A percentile compares a stretch with the other conserved stretches of the same genome.
These are phyloP conservation scores for Peromyscus attwateri DNA, from an alignment of 2,797 vertebrate genomes.

Conservation along the genomic window DNA sequence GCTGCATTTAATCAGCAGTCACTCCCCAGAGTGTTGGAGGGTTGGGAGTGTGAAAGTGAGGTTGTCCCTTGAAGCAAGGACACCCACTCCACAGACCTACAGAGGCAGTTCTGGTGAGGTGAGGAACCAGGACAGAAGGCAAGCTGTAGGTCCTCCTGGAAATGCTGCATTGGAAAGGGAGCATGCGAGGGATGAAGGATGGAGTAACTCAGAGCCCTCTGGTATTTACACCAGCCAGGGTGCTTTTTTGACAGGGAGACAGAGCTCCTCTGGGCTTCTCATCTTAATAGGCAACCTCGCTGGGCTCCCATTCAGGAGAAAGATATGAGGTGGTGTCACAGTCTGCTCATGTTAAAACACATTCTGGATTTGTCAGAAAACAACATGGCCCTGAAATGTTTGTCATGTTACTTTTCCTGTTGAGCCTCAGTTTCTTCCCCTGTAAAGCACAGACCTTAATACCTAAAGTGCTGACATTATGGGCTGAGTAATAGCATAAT, in stretches of 20 bases:
- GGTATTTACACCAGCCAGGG: neutral
- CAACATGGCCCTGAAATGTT: neutral
- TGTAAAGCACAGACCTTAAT: slow-evolving; percentile 22
- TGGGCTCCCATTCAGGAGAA: neutral
- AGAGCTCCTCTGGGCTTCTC: neutral
- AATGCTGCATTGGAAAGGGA: neutral
- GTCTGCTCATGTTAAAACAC: neutral
- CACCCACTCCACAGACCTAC: neutral
- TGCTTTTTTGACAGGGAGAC: too few species aligned
- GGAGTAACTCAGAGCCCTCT: neutral
- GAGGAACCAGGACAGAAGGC: neutral
- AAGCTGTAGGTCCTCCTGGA: neutral
- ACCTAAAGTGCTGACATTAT: neutral
- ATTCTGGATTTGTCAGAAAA: neutral
- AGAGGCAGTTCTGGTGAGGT: neutral
- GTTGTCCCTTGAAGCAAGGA: slow-evolving; percentile 48
- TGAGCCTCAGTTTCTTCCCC: slow-evolving; percentile 76
- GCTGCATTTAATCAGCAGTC: slow-evolving; percentile 48
- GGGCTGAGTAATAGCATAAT: slow-evolving; percentile 74
- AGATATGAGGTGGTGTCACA: neutral
- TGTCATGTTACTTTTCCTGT: neutral
- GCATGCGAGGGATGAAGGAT: neutral
- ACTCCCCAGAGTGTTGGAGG: neutral
- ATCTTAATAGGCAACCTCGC: neutral
- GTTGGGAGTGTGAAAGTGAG: slow-evolving; percentile 7